phyloP scores from a whole-genome alignment of 2,113 vertebrate species.

The Python bivittatus region DNA sequence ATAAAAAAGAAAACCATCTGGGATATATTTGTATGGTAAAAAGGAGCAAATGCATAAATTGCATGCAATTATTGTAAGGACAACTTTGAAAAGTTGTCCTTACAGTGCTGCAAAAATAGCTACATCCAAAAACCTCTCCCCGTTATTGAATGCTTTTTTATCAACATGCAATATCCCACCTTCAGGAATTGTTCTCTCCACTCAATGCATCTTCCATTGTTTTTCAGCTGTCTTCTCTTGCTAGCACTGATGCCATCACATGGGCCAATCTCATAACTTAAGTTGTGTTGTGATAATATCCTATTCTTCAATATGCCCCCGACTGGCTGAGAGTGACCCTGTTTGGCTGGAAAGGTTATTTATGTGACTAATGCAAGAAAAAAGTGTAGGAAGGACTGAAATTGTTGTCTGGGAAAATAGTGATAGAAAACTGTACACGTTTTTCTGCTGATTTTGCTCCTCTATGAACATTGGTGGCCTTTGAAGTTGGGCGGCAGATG shows the following conservation, averaged over 20 bases:
- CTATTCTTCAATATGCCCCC: neutral
- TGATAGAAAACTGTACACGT: neutral
- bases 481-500: neutral
- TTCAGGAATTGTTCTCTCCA: neutral
- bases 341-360: neutral
- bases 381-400: neutral
- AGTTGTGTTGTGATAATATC: neutral
- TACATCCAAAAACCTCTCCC: neutral
- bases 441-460: too few relatives aligned
- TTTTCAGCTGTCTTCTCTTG: neutral
- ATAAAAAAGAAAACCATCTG: conserved; percentile 16
- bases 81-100: neutral
- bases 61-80: conserved; percentile 33
- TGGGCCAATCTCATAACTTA: neutral
- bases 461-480: neutral
- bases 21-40: conserved; percentile 46
- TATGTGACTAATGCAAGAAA: neutral
- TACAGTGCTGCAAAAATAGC: neutral
- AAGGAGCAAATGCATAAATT: conserved; percentile 30
- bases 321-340: neutral
- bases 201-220: neutral
- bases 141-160: neutral
- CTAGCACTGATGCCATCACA: neutral
- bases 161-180: neutral
- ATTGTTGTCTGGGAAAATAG: neutral